These are phyloP conservation scores for Aythya baeri DNA, from an alignment of 2,113 vertebrate genomes.

Conservation along the genomic window DNA sequence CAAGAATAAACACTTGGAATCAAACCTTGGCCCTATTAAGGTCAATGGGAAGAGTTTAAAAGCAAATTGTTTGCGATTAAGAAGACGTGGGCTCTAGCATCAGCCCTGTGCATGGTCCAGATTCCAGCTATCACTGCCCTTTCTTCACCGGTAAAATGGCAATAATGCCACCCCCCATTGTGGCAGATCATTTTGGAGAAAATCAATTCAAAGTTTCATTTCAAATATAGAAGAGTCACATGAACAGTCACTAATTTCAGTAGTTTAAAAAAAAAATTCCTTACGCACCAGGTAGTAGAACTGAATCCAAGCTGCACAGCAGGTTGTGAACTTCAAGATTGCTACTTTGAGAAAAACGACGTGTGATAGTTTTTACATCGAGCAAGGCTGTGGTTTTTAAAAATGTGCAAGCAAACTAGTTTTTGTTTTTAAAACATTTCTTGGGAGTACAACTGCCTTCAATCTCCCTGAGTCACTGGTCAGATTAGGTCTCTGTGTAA, in stretches of 20 bases:
- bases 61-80: neutral
- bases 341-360: neutral
- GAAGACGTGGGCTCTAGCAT: neutral
- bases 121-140: neutral
- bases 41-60: conserved; percentile 28
- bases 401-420: neutral
- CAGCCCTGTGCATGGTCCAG: neutral
- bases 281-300: neutral
- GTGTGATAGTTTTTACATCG: neutral
- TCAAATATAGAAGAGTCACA: neutral
- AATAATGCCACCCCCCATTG: neutral
- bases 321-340: neutral
- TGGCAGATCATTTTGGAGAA: neutral
- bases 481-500: neutral
- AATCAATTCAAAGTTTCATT: neutral
- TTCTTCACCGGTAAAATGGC: neutral
- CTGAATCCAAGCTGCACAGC: neutral
- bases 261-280: neutral
- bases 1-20: conserved; percentile 48
- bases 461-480: neutral
- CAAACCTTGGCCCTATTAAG: conserved; percentile 9
- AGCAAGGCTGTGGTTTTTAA: neutral
- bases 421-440: neutral
- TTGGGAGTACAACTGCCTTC: neutral
- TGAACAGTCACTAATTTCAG: neutral